Evolutionary conservation across 2,888 invertebrate genomes (phyloP).

Genomic region (Girardia tigrina): DNA sequence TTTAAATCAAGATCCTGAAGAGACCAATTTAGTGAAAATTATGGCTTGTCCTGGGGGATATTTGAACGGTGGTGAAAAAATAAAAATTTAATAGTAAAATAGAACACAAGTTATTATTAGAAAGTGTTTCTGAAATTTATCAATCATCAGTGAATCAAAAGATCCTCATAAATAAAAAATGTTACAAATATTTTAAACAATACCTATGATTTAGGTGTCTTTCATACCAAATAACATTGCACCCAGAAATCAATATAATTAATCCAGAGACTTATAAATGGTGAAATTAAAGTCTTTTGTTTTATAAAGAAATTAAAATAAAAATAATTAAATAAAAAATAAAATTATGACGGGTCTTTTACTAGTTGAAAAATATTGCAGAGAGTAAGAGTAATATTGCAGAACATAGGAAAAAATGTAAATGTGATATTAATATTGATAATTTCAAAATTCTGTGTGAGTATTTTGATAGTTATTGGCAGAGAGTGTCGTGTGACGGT

Average conservation of each 20-base stretch:
- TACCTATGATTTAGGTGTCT: conserved; percentile 55
- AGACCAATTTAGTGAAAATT: conserved; percentile 74
- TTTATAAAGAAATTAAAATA: no score
- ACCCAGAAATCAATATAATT: conserved; percentile 60
- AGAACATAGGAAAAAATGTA: no score
- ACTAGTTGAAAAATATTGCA: no score
- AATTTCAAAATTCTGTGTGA: no score
- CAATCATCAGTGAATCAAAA: conserved; percentile 38
- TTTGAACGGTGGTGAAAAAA: conserved; percentile 88
- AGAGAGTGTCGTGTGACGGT: no score
- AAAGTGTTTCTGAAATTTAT: conserved; percentile 61
- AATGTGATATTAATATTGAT: no score
- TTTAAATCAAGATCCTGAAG: neutral
- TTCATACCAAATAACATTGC: conserved; percentile 72
- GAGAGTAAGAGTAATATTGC: no score
- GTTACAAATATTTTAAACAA: neutral
- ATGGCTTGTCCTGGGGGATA: conserved; percentile 99
- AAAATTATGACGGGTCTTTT: no score
- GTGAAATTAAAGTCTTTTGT: conserved; percentile 55
- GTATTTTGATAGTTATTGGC: no score
- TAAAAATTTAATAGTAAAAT: conserved; percentile 60
- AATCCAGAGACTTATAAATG: conserved; percentile 79
- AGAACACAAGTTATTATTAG: conserved; percentile 60
- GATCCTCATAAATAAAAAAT: neutral
- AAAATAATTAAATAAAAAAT: no score